These are phyloP conservation scores for Gryllus bimaculatus DNA, from an alignment of 1,140 invertebrate genomes.

Conservation along the genomic window DNA sequence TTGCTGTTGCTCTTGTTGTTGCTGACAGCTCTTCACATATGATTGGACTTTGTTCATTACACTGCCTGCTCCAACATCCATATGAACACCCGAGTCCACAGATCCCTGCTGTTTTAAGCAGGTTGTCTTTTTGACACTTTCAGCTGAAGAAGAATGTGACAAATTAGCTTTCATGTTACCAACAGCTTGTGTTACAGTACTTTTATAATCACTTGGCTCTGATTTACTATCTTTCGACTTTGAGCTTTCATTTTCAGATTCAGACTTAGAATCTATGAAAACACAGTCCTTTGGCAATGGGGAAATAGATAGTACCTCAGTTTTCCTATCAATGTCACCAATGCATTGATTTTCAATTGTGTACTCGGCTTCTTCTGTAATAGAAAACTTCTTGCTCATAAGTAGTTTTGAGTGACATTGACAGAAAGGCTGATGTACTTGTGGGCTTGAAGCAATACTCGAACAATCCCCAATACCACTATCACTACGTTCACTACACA, in stretches of 20 bases:
- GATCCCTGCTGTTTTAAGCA: slow-evolving; percentile 19
- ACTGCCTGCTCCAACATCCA: slow-evolving; percentile 7
- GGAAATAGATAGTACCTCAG: background rate
- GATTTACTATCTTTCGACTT: background rate
- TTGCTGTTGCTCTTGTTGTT: background rate
- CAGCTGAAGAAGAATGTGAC: slow-evolving; percentile 18
- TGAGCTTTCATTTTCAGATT: background rate
- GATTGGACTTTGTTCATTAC: background rate
- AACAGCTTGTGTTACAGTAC: background rate
- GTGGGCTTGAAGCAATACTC: slow-evolving; percentile 17
- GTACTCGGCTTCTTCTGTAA: slow-evolving; percentile 33
- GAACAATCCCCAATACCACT: slow-evolving; percentile 51
- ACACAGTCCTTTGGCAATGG: slow-evolving; percentile 7
- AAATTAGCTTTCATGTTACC: background rate
- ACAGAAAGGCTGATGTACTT: slow-evolving; percentile 23
- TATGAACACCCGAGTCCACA: slow-evolving; percentile 17
- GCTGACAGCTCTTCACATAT: background rate
- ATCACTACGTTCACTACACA: slow-evolving; percentile 46
- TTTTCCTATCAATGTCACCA: background rate
- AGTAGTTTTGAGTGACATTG: slow-evolving; percentile 27
- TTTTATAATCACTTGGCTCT: background rate
- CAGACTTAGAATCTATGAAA: slow-evolving; percentile 11
- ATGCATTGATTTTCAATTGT: slow-evolving; percentile 6
- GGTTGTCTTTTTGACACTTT: slow-evolving; percentile 18
- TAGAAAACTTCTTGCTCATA: slow-evolving; percentile 33